Base-by-base conservation (phyloP, 2,888 invertebrate species). In the Agonopterix subpropinquella region DNA sequence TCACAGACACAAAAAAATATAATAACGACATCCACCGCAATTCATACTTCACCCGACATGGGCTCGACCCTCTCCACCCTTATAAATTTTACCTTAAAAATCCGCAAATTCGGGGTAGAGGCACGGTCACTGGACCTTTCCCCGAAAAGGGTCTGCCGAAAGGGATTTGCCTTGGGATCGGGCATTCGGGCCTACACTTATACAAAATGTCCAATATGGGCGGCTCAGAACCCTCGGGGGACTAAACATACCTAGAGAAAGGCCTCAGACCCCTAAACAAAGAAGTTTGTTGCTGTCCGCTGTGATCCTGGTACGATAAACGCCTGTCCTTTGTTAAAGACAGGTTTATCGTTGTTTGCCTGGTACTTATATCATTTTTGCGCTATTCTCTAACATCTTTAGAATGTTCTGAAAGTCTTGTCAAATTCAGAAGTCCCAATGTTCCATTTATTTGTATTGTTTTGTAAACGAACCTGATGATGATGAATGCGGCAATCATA, bases 81-180 rank as follows among this genome's bases (percentile, higher is more conserved):
- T 83, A 87, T 87, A 87, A 86, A 87, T 87, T 87, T 81, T 80
- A 84, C 86, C 86, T 88, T 86, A 88, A 88, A 88, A 88, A 88
- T 88, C 87, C 87, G 82, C 86, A 86, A 88, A 87, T 86, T 84
- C 83, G 82, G 82, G 74, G 67, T 74, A 68, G 68, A 60, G 81
- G 84, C 80, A 85, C 86, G 85, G 82, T 76, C 77, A 67, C 65
- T 55, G 72, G 76, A 80, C 80, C 82, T 80, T 81, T 78, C 76
- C 73, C 73, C 76, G 64, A 79, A 81, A 82, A 86, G 85, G 87
- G 86, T 81, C 78, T 61, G 67, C 77, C 81, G 76, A 86, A 86
- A 86, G 84, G 87, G 87, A 86, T 87, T 88, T 87, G 82, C 80
- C 77, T 78, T 77, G 85, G 85, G 85, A 78, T 79, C 81, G 79